A percentile compares a stretch with the other conserved stretches of the same genome.
Conservation (phyloP, 2,113 vertebrate species). For the Catharus bicknelli region DNA sequence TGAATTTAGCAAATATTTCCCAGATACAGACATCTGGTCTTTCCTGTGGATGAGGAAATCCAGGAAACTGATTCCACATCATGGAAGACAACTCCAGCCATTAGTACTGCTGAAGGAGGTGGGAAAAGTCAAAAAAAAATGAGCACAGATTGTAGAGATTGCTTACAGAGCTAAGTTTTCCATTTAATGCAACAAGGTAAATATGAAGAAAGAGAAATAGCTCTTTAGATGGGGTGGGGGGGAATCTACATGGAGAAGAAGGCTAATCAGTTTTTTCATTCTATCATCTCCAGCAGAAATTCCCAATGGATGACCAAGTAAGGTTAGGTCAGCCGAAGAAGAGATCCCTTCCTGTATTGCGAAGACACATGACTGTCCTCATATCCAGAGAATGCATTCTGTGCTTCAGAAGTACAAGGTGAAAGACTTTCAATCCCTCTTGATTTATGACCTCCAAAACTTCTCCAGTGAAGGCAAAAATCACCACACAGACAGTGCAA, state of each 20-base stretch:
- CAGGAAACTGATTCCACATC: neutral
- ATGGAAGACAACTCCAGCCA: neutral
- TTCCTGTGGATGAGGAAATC: neutral
- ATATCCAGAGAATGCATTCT: neutral
- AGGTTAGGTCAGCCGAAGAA: neutral
- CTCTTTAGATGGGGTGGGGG: rapidly evolving
- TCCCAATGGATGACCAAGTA: neutral
- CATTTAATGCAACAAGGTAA: neutral
- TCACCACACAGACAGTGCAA: neutral
- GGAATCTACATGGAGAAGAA: neutral
- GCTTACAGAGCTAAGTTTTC: neutral
- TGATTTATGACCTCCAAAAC: neutral
- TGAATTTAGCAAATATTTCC: neutral
- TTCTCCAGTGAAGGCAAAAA: neutral
- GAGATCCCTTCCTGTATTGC: neutral
- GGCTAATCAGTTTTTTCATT: neutral
- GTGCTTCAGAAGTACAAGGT: neutral
- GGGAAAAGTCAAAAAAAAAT: neutral
- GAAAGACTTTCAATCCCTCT: neutral
- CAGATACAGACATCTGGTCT: neutral
- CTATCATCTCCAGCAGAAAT: neutral
- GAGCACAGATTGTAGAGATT: neutral
- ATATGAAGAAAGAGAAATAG: neutral
- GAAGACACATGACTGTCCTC: rapidly evolving
- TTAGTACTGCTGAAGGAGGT: neutral